A percentile compares a stretch with the other conserved stretches of the same genome.
Conservation (phyloP, 2,113 vertebrate genomes). For the Labeo catla region DNA sequence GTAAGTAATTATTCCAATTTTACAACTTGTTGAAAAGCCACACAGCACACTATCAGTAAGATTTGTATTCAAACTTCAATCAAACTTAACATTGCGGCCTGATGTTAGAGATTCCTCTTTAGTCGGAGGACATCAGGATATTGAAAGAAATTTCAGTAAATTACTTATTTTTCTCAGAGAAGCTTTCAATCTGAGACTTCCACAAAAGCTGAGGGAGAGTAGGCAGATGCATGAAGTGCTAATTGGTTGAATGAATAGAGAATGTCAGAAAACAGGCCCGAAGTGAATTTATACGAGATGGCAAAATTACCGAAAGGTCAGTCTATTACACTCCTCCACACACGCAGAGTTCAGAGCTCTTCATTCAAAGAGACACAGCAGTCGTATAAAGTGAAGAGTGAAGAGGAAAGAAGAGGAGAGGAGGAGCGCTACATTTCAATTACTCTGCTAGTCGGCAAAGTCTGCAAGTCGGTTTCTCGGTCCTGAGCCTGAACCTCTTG, state of each 20-base stretch:
- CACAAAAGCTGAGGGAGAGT: constrained; percentile 17
- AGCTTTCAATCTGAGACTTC: constrained; percentile 10
- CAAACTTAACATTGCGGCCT: neutral
- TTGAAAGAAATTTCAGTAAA: neutral
- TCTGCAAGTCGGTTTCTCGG: neutral
- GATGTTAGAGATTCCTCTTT: constrained; percentile 1
- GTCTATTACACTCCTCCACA: constrained; percentile 18
- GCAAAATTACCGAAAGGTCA: constrained; percentile 32
- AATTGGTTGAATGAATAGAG: constrained; percentile 22
- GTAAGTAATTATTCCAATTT: neutral
- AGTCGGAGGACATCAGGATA: neutral
- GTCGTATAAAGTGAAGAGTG: neutral
- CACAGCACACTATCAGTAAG: neutral
- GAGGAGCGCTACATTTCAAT: neutral
- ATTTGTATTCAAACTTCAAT: neutral
- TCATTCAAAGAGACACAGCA: constrained; percentile 19
- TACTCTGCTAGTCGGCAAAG: neutral
- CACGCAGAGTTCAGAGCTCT: constrained; percentile 16
- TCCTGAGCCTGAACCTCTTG: constrained; percentile 3
- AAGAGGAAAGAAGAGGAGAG: neutral
- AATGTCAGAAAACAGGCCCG: constrained; percentile 13
- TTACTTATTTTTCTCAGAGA: neutral
- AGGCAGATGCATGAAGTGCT: constrained; percentile 11
- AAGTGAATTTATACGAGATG: constrained; percentile 34
- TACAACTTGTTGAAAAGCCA: neutral